Percentiles rank a stretch among this genome's conserved stretches.
Conservation (phyloP, 2,797 vertebrate genomes). For the Aselliscus stoliczkanus region DNA sequence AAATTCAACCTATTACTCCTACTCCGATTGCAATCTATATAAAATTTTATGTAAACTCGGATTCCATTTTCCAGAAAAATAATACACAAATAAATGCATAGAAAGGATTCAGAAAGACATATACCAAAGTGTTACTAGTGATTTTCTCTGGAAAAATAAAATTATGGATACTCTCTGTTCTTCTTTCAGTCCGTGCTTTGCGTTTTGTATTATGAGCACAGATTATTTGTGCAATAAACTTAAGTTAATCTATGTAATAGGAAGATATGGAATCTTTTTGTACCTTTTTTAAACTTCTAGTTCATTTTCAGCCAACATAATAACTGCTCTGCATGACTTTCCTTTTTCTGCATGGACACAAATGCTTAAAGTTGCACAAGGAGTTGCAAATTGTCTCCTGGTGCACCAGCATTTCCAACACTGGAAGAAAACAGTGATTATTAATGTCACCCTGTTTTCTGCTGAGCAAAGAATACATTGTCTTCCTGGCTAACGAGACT, state of each 20-base stretch:
- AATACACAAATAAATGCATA: not conserved
- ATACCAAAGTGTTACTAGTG: not conserved
- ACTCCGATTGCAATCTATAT: not conserved
- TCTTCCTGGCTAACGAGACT: not conserved
- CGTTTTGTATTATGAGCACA: not conserved
- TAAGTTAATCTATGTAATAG: not conserved
- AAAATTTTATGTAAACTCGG: not conserved
- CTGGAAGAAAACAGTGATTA: not conserved
- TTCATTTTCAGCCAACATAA: not conserved
- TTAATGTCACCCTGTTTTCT: not conserved
- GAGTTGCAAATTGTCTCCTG: not conserved
- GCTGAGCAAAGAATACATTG: not conserved
- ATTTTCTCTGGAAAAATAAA: not conserved
- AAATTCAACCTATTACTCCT: not conserved
- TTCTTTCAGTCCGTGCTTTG: not conserved
- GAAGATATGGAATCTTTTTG: not conserved
- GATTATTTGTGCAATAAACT: not conserved
- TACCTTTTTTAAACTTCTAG: not conserved
- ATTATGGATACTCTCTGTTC: not conserved
- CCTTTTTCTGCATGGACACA: too few species aligned
- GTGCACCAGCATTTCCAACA: not conserved
- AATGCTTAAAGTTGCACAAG: not conserved
- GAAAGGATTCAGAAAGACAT: not conserved
- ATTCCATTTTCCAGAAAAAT: not conserved
- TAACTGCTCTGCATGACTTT: not conserved